These are phyloP conservation scores for Xanthia togata DNA, from an alignment of 2,888 invertebrate genomes.

Conservation along the genomic window DNA sequence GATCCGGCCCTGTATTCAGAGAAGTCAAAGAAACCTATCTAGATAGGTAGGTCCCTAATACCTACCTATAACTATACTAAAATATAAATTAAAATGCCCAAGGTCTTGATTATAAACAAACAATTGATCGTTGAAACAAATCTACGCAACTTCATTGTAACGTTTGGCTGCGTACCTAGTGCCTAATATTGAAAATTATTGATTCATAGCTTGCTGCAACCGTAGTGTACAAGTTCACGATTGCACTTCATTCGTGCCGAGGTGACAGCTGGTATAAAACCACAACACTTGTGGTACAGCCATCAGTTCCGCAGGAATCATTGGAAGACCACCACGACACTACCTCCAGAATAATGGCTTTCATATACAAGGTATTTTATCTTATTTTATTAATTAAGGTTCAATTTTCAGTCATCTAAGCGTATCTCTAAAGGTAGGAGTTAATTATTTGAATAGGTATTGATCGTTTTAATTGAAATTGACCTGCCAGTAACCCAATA, in stretches of 20 bases:
- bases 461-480: too few relatives aligned
- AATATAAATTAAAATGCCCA: conserved; percentile 31
- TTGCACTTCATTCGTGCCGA: conserved; percentile 83
- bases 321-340: conserved; percentile 69
- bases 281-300: conserved; percentile 74
- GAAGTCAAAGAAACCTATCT: background rate
- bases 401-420: background rate
- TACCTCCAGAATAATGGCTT: conserved; percentile 79
- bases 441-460: too few relatives aligned
- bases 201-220: conserved; percentile 88
- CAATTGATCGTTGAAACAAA: conserved; percentile 60
- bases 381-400: background rate
- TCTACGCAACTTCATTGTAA: conserved; percentile 79
- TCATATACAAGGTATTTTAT: conserved; percentile 81
- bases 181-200: conserved; percentile 88
- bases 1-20: background rate
- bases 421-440: too few relatives aligned
- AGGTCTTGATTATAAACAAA: conserved; percentile 64
- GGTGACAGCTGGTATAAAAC: conserved; percentile 85
- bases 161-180: conserved; percentile 78
- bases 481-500: too few relatives aligned
- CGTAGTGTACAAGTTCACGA: conserved; percentile 80
- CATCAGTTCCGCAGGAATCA: conserved; percentile 82
- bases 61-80: background rate
- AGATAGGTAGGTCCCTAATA: background rate